Percentiles rank a stretch among this genome's conserved stretches.
These are phyloP conservation scores for Drosophila melanosoma DNA, from an alignment of 2,888 invertebrate genomes.

Conservation along the genomic window DNA sequence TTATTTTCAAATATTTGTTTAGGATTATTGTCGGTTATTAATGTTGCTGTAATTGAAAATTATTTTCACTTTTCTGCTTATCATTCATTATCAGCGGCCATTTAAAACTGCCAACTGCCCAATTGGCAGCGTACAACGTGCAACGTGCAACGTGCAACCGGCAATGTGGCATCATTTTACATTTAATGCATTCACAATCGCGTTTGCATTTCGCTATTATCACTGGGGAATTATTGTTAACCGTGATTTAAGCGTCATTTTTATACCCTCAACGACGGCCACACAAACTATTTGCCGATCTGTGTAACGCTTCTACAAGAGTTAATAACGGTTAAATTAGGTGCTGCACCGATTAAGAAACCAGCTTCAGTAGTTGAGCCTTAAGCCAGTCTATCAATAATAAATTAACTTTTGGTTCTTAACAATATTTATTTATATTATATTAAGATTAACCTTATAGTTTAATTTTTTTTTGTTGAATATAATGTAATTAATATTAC, in stretches of 20 bases:
- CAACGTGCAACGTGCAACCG: conserved; percentile 17
- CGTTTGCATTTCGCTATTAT: conserved; percentile 51
- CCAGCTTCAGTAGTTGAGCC: neutral
- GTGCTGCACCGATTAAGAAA: neutral
- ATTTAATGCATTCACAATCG: conserved; percentile 48
- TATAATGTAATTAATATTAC: neutral
- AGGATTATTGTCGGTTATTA: conserved; percentile 81
- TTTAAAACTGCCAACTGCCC: conserved; percentile 33
- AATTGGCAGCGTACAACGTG: conserved; percentile 16
- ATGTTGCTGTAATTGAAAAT: conserved; percentile 81
- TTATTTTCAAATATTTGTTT: conserved; percentile 72
- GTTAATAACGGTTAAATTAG: neutral
- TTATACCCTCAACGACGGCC: neutral
- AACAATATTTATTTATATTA: neutral
- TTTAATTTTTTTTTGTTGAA: rapidly evolving
- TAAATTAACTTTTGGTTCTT: neutral
- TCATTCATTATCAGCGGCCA: conserved; percentile 56
- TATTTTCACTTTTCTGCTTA: conserved; percentile 80
- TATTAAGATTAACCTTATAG: neutral
- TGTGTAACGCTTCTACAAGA: neutral
- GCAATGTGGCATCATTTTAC: conserved; percentile 25
- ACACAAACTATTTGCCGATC: neutral
- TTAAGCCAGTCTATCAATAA: too few species aligned
- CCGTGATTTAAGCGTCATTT: conserved; percentile 69
- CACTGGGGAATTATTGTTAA: conserved; percentile 77